Conservation (phyloP, 1,140 invertebrate species). For the Lordiphosa clarofinis region DNA sequence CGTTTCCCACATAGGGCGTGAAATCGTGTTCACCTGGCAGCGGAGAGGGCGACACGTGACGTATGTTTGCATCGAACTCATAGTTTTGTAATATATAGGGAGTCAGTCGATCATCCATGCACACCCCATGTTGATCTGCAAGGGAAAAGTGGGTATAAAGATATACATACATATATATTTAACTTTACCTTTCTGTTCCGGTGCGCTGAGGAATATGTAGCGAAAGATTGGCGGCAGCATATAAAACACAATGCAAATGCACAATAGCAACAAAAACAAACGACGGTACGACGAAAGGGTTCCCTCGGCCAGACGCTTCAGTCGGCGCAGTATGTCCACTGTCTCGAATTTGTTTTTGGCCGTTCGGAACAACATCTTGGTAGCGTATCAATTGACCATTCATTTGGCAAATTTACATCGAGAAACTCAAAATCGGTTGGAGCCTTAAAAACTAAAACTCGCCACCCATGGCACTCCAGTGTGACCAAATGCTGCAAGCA, state of each 20-base stretch:
- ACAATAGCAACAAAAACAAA: slow-evolving; percentile 83
- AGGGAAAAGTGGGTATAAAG: too few relatives aligned
- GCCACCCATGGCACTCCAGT: too few relatives aligned
- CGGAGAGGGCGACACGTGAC: slow-evolving; percentile 80
- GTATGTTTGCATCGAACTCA: slow-evolving; percentile 86
- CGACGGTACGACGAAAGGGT: slow-evolving; percentile 85
- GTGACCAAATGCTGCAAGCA: too few relatives aligned
- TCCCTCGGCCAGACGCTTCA: slow-evolving; percentile 83
- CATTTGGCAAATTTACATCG: slow-evolving; percentile 45
- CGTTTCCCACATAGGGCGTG: slow-evolving; percentile 90
- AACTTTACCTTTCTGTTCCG: slow-evolving; percentile 73
- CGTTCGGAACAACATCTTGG: slow-evolving; percentile 73
- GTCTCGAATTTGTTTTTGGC: slow-evolving; percentile 80
- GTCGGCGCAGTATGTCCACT: slow-evolving; percentile 81
- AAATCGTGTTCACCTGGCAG: slow-evolving; percentile 82
- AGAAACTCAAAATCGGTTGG: slow-evolving; percentile 5
- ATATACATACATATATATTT: too few relatives aligned
- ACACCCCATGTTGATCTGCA: slow-evolving; percentile 83
- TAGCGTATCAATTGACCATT: slow-evolving; percentile 26
- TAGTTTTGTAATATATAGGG: slow-evolving; percentile 82
- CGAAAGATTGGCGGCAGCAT: slow-evolving; percentile 84
- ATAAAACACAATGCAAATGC: slow-evolving; percentile 84
- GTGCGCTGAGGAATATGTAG: slow-evolving; percentile 82
- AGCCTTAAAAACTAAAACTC: background rate
- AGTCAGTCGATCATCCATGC: slow-evolving; percentile 84